phyloP scores from a whole-genome alignment of 2,888 invertebrate genomes.

The Tenthredo mesomela region DNA sequence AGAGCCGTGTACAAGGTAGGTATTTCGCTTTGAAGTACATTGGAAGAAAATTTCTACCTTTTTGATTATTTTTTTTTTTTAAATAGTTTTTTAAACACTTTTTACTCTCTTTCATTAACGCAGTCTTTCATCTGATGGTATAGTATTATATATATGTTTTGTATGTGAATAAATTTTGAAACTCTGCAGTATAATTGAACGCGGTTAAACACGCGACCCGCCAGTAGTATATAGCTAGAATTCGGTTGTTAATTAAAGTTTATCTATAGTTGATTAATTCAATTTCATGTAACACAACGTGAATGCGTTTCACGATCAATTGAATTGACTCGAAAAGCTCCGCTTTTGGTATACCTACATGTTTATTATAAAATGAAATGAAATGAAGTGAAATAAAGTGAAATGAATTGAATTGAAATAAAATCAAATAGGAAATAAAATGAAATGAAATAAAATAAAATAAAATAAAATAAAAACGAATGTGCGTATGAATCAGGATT shows the following conservation, averaged over 20 bases:
- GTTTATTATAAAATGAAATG: no score
- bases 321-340: neutral
- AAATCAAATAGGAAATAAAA: no score
- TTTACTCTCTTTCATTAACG: neutral
- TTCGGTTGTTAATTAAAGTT: constrained; percentile 34
- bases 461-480: neutral
- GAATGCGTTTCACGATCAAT: neutral
- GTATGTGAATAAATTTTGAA: constrained; percentile 30
- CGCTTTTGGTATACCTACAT: no score
- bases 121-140: neutral
- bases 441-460: no score
- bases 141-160: neutral
- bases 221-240: neutral
- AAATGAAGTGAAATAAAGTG: no score
- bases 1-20: neutral
- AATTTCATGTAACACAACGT: neutral
- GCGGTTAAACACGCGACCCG: neutral
- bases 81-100: neutral
- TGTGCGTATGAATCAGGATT: neutral
- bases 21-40: constrained; percentile 2
- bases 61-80: neutral
- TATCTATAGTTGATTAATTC: constrained; percentile 31
- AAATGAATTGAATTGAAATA: no score
- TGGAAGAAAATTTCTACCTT: neutral
- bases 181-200: neutral